phyloP scores from a whole-genome alignment of 2,797 vertebrate species.

The Chaenodraco wilsoni region DNA sequence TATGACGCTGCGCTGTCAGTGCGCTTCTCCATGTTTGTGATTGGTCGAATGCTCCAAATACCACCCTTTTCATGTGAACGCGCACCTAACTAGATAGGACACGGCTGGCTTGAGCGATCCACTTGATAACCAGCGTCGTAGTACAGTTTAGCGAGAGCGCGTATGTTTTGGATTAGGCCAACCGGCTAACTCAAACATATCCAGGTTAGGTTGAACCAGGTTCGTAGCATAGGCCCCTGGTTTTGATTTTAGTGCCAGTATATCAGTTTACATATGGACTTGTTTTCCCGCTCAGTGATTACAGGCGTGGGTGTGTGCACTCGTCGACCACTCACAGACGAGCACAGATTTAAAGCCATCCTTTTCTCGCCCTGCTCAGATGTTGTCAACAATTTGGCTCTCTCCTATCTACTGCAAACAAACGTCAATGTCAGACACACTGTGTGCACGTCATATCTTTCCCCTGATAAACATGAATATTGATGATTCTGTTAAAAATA shows the following conservation, averaged over 20 bases:
- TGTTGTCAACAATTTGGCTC: background rate
- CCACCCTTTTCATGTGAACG: too few species aligned
- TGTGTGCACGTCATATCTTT: slow-evolving; percentile 5
- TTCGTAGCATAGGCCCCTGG: too few species aligned
- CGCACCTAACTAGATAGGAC: too few species aligned
- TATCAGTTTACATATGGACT: slow-evolving; percentile 48
- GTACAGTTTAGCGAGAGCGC: too few species aligned
- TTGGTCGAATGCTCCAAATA: too few species aligned
- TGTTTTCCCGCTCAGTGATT: slow-evolving; percentile 45
- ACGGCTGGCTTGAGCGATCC: too few species aligned
- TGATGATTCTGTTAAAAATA: background rate
- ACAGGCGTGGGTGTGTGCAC: slow-evolving; percentile 58
- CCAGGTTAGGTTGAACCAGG: too few species aligned
- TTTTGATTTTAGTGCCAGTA: slow-evolving; percentile 15
- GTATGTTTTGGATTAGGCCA: too few species aligned
- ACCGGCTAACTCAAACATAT: too few species aligned
- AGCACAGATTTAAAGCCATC: slow-evolving; percentile 15
- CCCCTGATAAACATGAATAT: slow-evolving; percentile 17
- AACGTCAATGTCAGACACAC: slow-evolving; percentile 60
- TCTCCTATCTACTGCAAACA: slow-evolving; percentile 60
- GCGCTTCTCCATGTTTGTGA: too few species aligned
- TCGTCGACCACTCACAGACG: slow-evolving; percentile 56
- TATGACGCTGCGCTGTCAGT: too few species aligned
- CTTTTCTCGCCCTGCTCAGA: slow-evolving; percentile 15
- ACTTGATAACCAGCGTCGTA: too few species aligned